These are phyloP conservation scores for Apis cerana DNA, from an alignment of 1,140 invertebrate genomes.

Conservation along the genomic window DNA sequence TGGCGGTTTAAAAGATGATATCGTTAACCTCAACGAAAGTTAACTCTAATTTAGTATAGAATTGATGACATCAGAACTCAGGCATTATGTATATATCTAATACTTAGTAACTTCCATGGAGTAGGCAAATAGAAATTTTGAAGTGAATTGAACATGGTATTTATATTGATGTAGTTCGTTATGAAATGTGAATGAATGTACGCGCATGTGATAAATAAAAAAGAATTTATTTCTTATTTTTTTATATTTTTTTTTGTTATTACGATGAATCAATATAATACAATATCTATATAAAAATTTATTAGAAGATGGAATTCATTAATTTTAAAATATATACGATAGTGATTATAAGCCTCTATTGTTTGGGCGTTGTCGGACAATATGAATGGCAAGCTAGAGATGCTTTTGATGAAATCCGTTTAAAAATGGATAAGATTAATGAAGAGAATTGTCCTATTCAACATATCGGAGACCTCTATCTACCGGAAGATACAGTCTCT, in stretches of 20 bases:
- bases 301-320: slow-evolving; percentile 5
- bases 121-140: background rate
- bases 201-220: background rate
- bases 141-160: slow-evolving; percentile 24
- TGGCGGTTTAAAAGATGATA: background rate
- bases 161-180: background rate
- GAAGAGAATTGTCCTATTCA: slow-evolving; percentile 94
- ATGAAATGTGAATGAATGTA: background rate
- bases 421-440: slow-evolving; percentile 90
- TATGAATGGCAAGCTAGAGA: slow-evolving; percentile 95
- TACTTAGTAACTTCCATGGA: background rate
- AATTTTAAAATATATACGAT: background rate
- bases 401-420: slow-evolving; percentile 92
- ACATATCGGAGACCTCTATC: slow-evolving; percentile 90
- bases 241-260: background rate
- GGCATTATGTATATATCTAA: background rate
- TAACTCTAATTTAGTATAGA: slow-evolving; percentile 25
- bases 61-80: slow-evolving; percentile 44
- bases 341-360: slow-evolving; percentile 58
- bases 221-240: background rate
- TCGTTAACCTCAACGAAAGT: slow-evolving; percentile 4
- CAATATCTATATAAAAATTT: background rate
- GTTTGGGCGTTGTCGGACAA: slow-evolving; percentile 87
- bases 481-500: slow-evolving; percentile 92
- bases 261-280: background rate